Base-by-base conservation (phyloP, 1,140 invertebrate genomes). In the Dryas iulia region DNA sequence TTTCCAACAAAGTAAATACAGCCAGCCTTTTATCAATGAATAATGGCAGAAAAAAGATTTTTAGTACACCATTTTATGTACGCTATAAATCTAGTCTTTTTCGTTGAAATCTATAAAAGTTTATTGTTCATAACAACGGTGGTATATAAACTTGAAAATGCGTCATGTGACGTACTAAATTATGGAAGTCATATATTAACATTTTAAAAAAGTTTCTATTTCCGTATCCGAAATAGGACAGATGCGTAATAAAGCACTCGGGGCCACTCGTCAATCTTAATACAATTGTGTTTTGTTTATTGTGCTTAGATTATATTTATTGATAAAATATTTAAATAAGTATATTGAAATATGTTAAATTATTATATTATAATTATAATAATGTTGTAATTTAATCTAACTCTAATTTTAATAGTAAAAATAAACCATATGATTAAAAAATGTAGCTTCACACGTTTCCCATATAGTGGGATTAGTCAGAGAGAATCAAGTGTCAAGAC, bases 1-100 rank as follows among this genome's bases (percentile, higher is more conserved):
- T 47, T 47, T 47, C 39, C 18, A 58, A 26, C 31, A 66, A 30
- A 54, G 14, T 57, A 58, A 47, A 57, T 35, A 31, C 39, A 39
- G 14, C 30, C 30, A 21, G 8, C 25, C 14, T 47, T 67, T 69
- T 62, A 59, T 62, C 56, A 57, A 63, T 59, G 24, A n/a, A 62
- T 35, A 61, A 60, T 60, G 10, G n/a, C 10, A 1, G 10, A 26
- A 56, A 56, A 47, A 47, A 47, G 21, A 4, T 1, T 39, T 39
- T 47, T 21, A 21, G 5, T 21, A 47, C 21, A 6, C 8, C 18
- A 18, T 47, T 47, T 47, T 47, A 47, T 47, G 18, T 47, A 2
- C 14, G 8, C 39, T 23, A 25, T 56, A 56, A 56, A 56, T 56
- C 53, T 56, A n/a, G 11, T 12, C 11, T 25, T 56, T 12, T 39